Evolutionary conservation across 2,113 vertebrate genomes (phyloP).

Genomic region (Eolophus roseicapilla): DNA sequence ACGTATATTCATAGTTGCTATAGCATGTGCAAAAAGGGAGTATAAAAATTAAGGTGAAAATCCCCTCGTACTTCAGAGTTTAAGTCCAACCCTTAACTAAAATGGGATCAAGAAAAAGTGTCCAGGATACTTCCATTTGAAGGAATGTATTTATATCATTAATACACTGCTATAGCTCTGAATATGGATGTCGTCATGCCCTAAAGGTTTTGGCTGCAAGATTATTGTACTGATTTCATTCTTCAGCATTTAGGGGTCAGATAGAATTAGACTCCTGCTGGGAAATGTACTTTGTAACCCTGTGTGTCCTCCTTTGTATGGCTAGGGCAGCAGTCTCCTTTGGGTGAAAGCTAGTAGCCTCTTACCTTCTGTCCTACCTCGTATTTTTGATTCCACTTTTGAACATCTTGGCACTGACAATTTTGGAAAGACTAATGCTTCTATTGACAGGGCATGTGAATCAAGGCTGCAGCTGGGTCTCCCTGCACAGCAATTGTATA

Average conservation of each 20-base stretch:
- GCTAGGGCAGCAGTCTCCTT: neutral
- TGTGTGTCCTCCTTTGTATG: neutral
- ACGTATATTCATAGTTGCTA: neutral
- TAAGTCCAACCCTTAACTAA: neutral
- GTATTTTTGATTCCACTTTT: neutral
- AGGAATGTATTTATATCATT: neutral
- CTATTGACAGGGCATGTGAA: neutral
- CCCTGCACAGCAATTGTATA: conserved; percentile 34
- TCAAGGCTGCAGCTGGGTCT: conserved; percentile 36
- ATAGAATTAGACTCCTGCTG: neutral
- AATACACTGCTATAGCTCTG: neutral
- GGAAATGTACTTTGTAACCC: neutral
- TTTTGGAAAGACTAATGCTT: neutral
- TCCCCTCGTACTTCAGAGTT: neutral
- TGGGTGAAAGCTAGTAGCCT: neutral
- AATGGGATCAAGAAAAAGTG: neutral
- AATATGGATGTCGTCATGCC: neutral
- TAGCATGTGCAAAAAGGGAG: neutral
- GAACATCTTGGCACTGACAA: neutral
- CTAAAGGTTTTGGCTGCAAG: neutral
- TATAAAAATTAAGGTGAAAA: neutral
- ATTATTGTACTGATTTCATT: neutral
- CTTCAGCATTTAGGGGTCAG: neutral
- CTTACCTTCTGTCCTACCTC: neutral
- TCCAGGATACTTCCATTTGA: neutral